These are phyloP conservation scores for Nautilus pompilius DNA, from an alignment of 1,140 invertebrate species.

Conservation along the genomic window DNA sequence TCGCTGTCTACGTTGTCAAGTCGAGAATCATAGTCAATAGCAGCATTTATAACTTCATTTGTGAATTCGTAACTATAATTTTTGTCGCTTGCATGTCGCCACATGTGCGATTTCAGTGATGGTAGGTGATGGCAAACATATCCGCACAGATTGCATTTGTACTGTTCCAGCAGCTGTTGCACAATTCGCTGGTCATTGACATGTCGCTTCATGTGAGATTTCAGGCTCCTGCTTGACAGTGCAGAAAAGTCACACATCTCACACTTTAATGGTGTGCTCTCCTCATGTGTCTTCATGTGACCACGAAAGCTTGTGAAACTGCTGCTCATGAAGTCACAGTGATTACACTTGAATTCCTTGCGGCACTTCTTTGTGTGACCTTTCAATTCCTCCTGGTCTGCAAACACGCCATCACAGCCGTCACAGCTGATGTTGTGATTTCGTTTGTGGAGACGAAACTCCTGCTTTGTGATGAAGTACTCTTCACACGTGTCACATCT, in stretches of 20 bases:
- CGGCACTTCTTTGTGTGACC: slow-evolving; percentile 18
- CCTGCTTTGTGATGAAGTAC: slow-evolving; percentile 27
- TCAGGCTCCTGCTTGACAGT: slow-evolving; percentile 46
- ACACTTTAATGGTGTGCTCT: slow-evolving; percentile 38
- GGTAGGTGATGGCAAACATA: slow-evolving; percentile 56
- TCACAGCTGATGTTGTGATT: slow-evolving; percentile 17
- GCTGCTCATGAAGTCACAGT: slow-evolving; percentile 27
- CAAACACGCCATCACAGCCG: slow-evolving; percentile 16
- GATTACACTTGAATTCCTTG: slow-evolving; percentile 24
- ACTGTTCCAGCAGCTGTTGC: slow-evolving; percentile 54
- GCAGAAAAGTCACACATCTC: slow-evolving; percentile 52
- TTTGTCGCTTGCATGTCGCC: slow-evolving; percentile 51
- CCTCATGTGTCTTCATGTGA: slow-evolving; percentile 26
- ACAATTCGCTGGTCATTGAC: slow-evolving; percentile 52
- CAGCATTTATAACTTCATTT: slow-evolving; percentile 53
- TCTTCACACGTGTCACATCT: slow-evolving; percentile 33
- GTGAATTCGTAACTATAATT: slow-evolving; percentile 53
- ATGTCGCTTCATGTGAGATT: slow-evolving; percentile 55
- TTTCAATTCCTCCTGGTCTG: slow-evolving; percentile 17
- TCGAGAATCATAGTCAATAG: slow-evolving; percentile 49
- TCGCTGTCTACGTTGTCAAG: slow-evolving; percentile 26
- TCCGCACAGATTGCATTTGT: slow-evolving; percentile 54
- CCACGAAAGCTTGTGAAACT: slow-evolving; percentile 20
- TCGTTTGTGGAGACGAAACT: slow-evolving; percentile 26
- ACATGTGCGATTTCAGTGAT: slow-evolving; percentile 55